phyloP scores from a whole-genome alignment of 1,140 invertebrate genomes.

The Drosophila lacertosa region DNA sequence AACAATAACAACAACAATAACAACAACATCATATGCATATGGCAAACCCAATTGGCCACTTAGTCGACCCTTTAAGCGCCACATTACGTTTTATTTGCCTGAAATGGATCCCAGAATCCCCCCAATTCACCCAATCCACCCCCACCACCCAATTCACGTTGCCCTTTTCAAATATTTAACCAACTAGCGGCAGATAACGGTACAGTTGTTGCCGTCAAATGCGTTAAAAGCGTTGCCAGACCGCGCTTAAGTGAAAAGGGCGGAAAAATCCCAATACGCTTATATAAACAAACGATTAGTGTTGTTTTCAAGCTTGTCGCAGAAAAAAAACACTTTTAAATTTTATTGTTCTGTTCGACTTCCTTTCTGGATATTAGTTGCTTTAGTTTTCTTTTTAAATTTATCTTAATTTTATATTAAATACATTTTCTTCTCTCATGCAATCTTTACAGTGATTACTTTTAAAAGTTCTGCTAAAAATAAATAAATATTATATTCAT shows the following conservation, averaged over 20 bases:
- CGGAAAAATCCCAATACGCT: too few species aligned
- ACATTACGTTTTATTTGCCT: constrained; percentile 50
- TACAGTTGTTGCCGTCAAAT: constrained; percentile 1
- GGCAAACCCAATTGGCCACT: constrained; percentile 39
- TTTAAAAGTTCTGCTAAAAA: too few species aligned
- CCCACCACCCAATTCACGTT: background rate
- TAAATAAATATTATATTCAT: too few species aligned
- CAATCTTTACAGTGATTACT: too few species aligned
- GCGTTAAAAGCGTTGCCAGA: background rate
- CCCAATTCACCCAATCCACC: background rate
- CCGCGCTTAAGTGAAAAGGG: background rate
- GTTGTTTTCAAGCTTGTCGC: background rate
- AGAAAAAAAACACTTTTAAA: too few species aligned
- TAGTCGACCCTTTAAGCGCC: constrained; percentile 38
- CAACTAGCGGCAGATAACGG: background rate
- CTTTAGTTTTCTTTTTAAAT: too few species aligned
- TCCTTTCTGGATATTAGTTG: too few species aligned
- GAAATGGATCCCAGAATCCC: constrained; percentile 16
- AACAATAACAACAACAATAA: constrained; percentile 15
- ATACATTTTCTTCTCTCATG: too few species aligned
- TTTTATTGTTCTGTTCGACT: too few species aligned
- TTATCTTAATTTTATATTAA: too few species aligned
- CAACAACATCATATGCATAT: constrained; percentile 36
- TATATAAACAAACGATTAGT: too few species aligned
- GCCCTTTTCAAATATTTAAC: constrained; percentile 15